Evolutionary conservation across 2,113 vertebrate species (phyloP), one percentile per base, ranked within the genome.

Genomic region (Diphyllodes magnificus): DNA sequence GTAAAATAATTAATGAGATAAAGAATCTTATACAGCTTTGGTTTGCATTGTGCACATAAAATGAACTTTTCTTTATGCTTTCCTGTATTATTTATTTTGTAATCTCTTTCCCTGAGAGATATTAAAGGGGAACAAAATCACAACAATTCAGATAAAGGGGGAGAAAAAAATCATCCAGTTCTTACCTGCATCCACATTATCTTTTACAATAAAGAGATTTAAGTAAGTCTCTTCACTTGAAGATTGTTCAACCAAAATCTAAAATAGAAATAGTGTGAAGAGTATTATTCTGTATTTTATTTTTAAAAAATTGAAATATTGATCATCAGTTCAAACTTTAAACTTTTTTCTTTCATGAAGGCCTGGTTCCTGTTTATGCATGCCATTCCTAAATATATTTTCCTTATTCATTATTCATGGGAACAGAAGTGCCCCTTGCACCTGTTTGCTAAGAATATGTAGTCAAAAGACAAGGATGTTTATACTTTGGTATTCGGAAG

Each of bases 181-280:
- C 88, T 97, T 93, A 99, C 99, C 99, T 97, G 91, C 72, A 47
- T 96, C 96, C 70, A 71, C 77, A 39, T 89, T 94, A 69, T 99
- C 98, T 96, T 98, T 98, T 53, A 99, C 97, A 63, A 99, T 97
- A 72, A 98, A 90, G 51, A 99, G 97, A 95, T 95, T 98, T 92
- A 95, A 97, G 70, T 98, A 99, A 23, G 98, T 98, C 91, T 97
- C 94, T 53, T 94, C 97, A 73, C 66, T 90, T n/a, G 91, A 90
- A 70, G 97, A 65, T 90, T 96, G 96, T 71, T 98, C 97, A 83
- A 98, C 96, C 94, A 99, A 97, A 68, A 92, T 82, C 99, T 99
- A 94, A 93, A 96, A 83, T 11, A 31, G 83, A 92, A 92, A 63
- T 57, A 90, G 72, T 8, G 71, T 15, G 49, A 82, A 82, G 45